phyloP scores from a whole-genome alignment of 2,797 vertebrate species.

The Alauda arvensis region DNA sequence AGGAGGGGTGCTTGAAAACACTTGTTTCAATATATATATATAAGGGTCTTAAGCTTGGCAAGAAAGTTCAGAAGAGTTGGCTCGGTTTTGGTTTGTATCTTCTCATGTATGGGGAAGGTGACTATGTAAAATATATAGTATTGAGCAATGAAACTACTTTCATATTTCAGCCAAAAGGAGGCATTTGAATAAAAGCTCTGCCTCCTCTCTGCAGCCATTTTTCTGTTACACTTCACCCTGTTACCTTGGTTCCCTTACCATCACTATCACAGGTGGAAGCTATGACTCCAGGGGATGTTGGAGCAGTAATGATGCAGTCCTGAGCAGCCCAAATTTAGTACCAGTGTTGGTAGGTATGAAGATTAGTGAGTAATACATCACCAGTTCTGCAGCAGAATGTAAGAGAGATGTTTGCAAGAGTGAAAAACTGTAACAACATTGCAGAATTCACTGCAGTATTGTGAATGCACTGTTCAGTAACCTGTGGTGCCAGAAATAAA shows the following conservation, averaged over 20 bases:
- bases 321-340: not conserved
- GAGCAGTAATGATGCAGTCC: not conserved
- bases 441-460: not conserved
- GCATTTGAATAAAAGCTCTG: not conserved
- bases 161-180: not conserved
- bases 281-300: not conserved
- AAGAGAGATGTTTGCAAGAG: not conserved
- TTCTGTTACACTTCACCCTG: not conserved
- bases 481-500: not conserved
- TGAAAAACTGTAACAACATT: not conserved
- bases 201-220: not conserved
- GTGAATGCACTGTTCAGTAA: not conserved
- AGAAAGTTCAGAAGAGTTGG: not conserved
- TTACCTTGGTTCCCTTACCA: not conserved
- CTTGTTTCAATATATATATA: not conserved
- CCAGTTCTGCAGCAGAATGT: not conserved
- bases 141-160: not conserved
- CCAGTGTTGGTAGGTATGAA: accelerated
- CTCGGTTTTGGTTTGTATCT: not conserved
- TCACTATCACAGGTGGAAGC: not conserved
- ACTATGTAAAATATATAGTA: not conserved
- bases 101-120: not conserved
- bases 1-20: not conserved
- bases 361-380: not conserved
- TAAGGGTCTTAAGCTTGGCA: not conserved